These are phyloP conservation scores for Sycobia sp. DNA, from an alignment of 1,140 invertebrate species.

Conservation along the genomic window DNA sequence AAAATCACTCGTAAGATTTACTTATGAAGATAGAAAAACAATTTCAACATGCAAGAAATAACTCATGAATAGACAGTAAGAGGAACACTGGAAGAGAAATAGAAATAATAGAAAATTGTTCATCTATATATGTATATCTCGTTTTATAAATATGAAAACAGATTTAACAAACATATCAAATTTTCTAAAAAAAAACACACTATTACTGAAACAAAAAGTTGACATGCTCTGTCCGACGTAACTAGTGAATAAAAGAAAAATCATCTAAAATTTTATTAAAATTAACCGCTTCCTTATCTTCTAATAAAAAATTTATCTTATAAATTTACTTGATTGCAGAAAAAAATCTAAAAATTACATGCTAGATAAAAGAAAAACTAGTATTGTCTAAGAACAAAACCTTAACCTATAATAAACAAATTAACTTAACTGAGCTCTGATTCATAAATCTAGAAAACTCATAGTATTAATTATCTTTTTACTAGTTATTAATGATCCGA, in stretches of 20 bases:
- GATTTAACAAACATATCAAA: slow-evolving; percentile 4
- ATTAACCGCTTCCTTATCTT: slow-evolving; percentile 8
- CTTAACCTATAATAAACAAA: slow-evolving; percentile 3
- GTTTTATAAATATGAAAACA: slow-evolving; percentile 14
- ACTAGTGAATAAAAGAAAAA: slow-evolving; percentile 19
- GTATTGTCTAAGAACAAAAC: slow-evolving; percentile 20
- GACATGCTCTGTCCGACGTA: slow-evolving; percentile 20
- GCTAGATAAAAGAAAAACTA: slow-evolving; percentile 11
- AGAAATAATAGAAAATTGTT: slow-evolving; percentile 17
- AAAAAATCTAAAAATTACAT: slow-evolving; percentile 6
- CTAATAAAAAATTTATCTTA: neutral
- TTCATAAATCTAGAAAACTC: neutral
- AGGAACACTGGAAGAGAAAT: slow-evolving; percentile 31
- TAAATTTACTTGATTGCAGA: slow-evolving; percentile 20
- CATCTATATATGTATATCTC: neutral
- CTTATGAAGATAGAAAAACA: slow-evolving; percentile 20
- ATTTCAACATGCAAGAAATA: slow-evolving; percentile 21
- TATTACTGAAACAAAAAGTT: neutral
- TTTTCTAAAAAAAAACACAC: slow-evolving; percentile 16
- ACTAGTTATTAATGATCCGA: slow-evolving; percentile 1
- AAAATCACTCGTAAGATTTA: slow-evolving; percentile 22
- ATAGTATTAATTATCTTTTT: neutral
- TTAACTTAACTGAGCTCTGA: neutral
- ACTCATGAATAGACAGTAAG: slow-evolving; percentile 18
- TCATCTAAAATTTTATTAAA: slow-evolving; percentile 8